Conservation (phyloP, 92 coral and sea anemone genomes). For the Isaurus tuberculatus region DNA sequence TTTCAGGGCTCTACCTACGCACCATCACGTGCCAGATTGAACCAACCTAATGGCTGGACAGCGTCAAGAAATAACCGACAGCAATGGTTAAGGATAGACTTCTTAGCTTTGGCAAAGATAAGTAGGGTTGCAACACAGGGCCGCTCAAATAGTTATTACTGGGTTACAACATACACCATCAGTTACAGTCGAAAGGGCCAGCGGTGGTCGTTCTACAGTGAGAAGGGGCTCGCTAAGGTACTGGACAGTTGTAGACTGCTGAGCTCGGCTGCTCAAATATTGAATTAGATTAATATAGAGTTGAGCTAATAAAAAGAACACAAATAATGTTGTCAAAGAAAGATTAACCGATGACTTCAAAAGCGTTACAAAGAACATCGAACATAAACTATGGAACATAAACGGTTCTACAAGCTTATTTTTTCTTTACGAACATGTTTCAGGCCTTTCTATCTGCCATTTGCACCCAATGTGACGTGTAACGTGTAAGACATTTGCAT, state of each 20-base stretch:
- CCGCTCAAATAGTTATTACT: slow-evolving; percentile 71
- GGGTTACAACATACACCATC: slow-evolving; percentile 77
- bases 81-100: slow-evolving; percentile 75
- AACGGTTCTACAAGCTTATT: too few species aligned
- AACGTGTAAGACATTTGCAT: too few species aligned
- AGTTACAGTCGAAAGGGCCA: slow-evolving; percentile 68
- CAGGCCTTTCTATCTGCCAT: too few species aligned
- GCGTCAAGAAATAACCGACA: slow-evolving; percentile 58
- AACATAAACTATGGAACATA: too few species aligned
- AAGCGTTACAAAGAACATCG: too few species aligned
- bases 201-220: slow-evolving; percentile 63
- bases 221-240: slow-evolving; percentile 70
- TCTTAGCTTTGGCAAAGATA: slow-evolving; percentile 73
- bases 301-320: too few species aligned
- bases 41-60: slow-evolving; percentile 78
- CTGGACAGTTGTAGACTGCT: background rate
- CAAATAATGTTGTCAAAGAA: too few species aligned
- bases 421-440: too few species aligned
- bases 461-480: too few species aligned
- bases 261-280: background rate
- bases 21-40: slow-evolving; percentile 77
- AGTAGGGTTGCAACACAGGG: slow-evolving; percentile 79
- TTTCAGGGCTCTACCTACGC: slow-evolving; percentile 66
- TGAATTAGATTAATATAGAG: too few species aligned
- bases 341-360: too few species aligned